Conservation (phyloP, 2,797 vertebrate species). For the Mycteria americana region DNA sequence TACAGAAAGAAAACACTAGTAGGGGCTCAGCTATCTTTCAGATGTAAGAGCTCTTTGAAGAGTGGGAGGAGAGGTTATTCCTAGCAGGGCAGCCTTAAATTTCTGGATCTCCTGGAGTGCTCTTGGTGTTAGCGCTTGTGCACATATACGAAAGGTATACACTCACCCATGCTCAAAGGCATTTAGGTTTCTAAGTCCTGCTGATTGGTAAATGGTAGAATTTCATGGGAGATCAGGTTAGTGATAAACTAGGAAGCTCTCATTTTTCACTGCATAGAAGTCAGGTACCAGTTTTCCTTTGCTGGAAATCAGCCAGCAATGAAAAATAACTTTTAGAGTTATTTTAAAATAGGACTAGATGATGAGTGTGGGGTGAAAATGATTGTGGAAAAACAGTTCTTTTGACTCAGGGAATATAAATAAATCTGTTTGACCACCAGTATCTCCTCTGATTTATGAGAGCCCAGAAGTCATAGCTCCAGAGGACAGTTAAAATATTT, state of each 20-base stretch:
- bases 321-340: not conserved
- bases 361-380: not conserved
- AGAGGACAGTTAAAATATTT: slow-evolving; percentile 32
- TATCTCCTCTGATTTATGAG: slow-evolving; percentile 38
- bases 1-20: not conserved
- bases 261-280: not conserved
- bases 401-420: not conserved
- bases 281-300: not conserved
- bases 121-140: not conserved
- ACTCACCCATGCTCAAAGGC: not conserved
- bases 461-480: slow-evolving; percentile 15
- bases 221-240: not conserved
- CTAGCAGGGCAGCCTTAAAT: not conserved
- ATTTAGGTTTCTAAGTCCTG: not conserved
- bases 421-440: not conserved
- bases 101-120: not conserved
- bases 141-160: not conserved
- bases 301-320: not conserved
- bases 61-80: not conserved
- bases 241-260: not conserved
- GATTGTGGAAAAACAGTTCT: not conserved
- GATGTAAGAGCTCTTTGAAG: not conserved
- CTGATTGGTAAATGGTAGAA: not conserved
- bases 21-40: not conserved
- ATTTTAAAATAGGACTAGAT: not conserved